Evolutionary conservation across 2,113 vertebrate species (phyloP).

Genomic region (Coptodon bakossiorum): DNA sequence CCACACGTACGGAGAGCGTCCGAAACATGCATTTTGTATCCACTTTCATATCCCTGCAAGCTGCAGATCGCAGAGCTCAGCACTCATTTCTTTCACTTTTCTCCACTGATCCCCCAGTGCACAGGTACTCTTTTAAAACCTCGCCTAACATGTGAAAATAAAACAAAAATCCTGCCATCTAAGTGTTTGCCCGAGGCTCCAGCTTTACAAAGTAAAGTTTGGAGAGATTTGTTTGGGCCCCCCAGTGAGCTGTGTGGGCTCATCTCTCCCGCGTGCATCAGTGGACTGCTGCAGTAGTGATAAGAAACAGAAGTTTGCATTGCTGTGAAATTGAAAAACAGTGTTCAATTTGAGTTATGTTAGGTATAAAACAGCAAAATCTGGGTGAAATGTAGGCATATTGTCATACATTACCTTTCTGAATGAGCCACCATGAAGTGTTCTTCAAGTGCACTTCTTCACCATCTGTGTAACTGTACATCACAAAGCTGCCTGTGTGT

Average conservation of each 20-base stretch:
- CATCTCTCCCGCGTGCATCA: not conserved
- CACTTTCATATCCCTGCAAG: not conserved
- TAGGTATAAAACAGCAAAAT: not conserved
- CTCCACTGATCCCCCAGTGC: not conserved
- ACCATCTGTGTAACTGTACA: not conserved
- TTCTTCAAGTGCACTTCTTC: not conserved
- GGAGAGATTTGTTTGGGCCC: not conserved
- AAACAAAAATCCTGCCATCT: not conserved
- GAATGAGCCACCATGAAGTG: not conserved
- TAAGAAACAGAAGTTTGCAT: not conserved
- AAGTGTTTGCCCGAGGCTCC: not conserved
- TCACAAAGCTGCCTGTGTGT: not conserved
- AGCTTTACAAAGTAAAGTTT: slow-evolving; percentile 6
- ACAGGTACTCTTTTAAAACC: not conserved
- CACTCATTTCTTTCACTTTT: not conserved
- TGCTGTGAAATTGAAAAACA: not conserved
- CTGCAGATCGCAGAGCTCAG: not conserved
- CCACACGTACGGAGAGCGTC: not conserved
- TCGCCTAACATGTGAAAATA: not conserved
- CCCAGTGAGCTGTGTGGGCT: not conserved
- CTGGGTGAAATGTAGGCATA: not conserved
- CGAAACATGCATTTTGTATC: not conserved
- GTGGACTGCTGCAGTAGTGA: not conserved
- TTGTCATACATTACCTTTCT: not conserved
- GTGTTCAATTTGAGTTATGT: not conserved